A percentile compares a stretch with the other conserved stretches of the same genome.
Evolutionary conservation across 2,113 vertebrate genomes (phyloP).

Genomic region (Sakesphorus luctuosus): DNA sequence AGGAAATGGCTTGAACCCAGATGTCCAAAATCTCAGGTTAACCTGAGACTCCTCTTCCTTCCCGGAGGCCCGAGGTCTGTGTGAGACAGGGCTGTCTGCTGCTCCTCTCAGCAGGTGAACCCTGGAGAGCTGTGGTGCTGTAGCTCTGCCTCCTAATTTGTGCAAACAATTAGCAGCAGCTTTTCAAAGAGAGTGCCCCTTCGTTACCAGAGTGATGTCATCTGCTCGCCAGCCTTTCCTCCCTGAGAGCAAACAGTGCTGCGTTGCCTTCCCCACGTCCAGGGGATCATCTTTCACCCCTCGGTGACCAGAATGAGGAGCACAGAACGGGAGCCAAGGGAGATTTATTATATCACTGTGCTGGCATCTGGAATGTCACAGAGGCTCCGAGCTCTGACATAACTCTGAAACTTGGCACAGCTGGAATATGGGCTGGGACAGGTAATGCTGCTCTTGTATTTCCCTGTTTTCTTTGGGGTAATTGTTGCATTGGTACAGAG

Average conservation of each 20-base stretch:
- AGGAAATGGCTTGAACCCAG: background rate
- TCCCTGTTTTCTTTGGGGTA: constrained; percentile 60
- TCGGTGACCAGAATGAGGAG: background rate
- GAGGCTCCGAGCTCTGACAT: constrained; percentile 8
- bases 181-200: background rate
- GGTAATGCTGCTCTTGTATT: constrained; percentile 69
- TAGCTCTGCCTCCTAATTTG: background rate
- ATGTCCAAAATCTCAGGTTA: background rate
- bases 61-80: background rate
- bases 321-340: constrained; percentile 18
- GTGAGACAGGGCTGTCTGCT: background rate
- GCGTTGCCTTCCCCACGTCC: constrained; percentile 29
- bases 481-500: constrained; percentile 14
- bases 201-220: background rate
- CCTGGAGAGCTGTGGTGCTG: background rate
- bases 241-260: background rate
- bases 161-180: background rate
- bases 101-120: background rate
- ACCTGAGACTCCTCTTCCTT: background rate
- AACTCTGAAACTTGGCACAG: constrained; percentile 65
- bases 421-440: constrained; percentile 40
- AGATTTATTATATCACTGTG: background rate
- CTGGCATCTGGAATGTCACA: constrained; percentile 54
- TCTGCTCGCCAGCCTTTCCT: background rate
- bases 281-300: constrained; percentile 40